phyloP scores from a whole-genome alignment of 2,888 invertebrate genomes.

The Linnaemya tessellans region DNA sequence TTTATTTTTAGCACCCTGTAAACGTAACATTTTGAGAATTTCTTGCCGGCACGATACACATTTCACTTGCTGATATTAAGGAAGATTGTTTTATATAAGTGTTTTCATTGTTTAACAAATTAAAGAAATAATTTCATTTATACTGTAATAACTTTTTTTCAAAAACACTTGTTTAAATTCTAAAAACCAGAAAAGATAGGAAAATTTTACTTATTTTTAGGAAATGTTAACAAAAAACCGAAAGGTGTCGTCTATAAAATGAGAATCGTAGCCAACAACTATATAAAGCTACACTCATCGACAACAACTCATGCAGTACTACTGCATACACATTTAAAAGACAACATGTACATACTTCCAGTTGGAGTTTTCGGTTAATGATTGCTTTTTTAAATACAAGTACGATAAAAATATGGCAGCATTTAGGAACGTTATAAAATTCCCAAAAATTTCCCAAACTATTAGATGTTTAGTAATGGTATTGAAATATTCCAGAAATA shows the following conservation, averaged over 20 bases:
- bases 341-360: too few relatives aligned
- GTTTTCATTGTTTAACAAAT: slow-evolving; percentile 19
- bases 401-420: too few relatives aligned
- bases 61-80: not conserved
- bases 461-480: too few relatives aligned
- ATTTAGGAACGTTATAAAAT: too few relatives aligned
- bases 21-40: not conserved
- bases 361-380: too few relatives aligned
- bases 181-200: slow-evolving; percentile 37
- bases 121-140: slow-evolving; percentile 30
- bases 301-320: not conserved
- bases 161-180: slow-evolving; percentile 57
- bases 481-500: too few relatives aligned
- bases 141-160: not conserved
- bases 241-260: not conserved
- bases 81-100: not conserved
- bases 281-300: not conserved
- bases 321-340: too few relatives aligned
- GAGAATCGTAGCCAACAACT: slow-evolving; percentile 19
- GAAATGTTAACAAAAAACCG: slow-evolving; percentile 20
- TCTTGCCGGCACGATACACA: not conserved
- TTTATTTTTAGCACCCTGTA: not conserved
- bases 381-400: too few relatives aligned
- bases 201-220: slow-evolving; percentile 2
- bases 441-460: too few relatives aligned